These are phyloP conservation scores for Pachycephus smyrnensis DNA, from an alignment of 2,888 invertebrate species.

Conservation along the genomic window DNA sequence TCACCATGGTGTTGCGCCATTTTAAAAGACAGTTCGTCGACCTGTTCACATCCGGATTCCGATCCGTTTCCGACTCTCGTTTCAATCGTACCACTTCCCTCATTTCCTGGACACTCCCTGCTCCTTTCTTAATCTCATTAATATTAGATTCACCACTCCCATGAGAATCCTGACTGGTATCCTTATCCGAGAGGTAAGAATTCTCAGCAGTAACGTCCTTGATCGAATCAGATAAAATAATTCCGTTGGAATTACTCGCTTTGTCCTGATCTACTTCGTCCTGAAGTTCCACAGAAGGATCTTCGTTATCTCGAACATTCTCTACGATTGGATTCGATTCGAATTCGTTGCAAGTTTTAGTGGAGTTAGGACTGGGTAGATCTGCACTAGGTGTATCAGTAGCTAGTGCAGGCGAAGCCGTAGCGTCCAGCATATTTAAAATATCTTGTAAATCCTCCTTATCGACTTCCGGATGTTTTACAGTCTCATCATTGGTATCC, in stretches of 20 bases:
- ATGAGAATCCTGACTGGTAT: not conserved
- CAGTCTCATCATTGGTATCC: conserved; percentile 62
- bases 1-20: not conserved
- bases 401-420: conserved; percentile 53
- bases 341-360: conserved; percentile 26
- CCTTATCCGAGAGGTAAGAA: not conserved
- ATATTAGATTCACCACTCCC: not conserved
- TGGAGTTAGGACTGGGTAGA: conserved; percentile 45
- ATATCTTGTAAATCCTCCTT: conserved; percentile 58
- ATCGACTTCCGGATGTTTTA: conserved; percentile 34
- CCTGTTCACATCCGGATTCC: not conserved
- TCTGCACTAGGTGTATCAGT: conserved; percentile 52
- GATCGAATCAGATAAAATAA: not conserved
- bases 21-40: not conserved
- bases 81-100: not conserved
- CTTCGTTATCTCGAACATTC: not conserved
- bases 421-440: conserved; percentile 56
- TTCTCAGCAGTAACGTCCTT: not conserved
- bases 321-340: not conserved
- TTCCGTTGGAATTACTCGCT: not conserved
- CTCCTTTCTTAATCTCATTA: not conserved
- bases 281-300: not conserved
- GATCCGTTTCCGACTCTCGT: not conserved
- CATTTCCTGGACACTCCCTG: not conserved
- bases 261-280: not conserved